Percentiles rank a stretch among this genome's conserved stretches.
phyloP scores from a whole-genome alignment of 2,113 vertebrate species.

The Stomatorhinus ivindoensis region DNA sequence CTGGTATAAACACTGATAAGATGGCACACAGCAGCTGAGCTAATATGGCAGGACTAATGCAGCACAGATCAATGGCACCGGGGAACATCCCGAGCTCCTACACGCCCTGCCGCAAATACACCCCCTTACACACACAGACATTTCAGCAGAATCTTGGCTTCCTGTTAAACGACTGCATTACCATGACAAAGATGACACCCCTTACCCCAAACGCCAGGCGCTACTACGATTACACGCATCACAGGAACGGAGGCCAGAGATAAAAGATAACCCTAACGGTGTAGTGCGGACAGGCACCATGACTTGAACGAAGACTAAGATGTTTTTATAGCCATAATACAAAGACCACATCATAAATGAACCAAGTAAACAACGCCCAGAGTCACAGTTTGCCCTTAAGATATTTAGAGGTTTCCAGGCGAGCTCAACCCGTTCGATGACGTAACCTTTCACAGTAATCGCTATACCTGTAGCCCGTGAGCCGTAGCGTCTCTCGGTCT shows the following conservation, averaged over 20 bases:
- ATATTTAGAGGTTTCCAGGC: constrained; percentile 1
- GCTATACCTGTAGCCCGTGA: not conserved
- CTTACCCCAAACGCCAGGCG: not conserved
- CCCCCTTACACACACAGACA: not conserved
- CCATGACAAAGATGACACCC: constrained; percentile 3
- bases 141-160: not conserved
- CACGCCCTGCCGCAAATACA: not conserved
- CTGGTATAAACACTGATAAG: constrained; percentile 1
- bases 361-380: constrained; percentile 23
- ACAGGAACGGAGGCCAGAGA: constrained; percentile 4
- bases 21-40: not conserved
- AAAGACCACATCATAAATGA: constrained; percentile 11
- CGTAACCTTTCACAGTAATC: constrained; percentile 1
- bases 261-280: not conserved
- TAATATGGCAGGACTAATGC: not conserved
- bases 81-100: not conserved
- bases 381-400: not conserved
- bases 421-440: constrained; percentile 3
- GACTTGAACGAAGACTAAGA: not conserved
- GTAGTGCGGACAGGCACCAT: not conserved
- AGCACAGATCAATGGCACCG: not conserved
- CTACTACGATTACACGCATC: not conserved
- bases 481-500: not conserved
- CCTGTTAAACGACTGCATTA: not conserved
- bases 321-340: constrained; percentile 8